Percentiles rank a stretch among this genome's conserved stretches.
Evolutionary conservation across 2,797 vertebrate species (phyloP).

Genomic region (Adrianichthys oophorus): DNA sequence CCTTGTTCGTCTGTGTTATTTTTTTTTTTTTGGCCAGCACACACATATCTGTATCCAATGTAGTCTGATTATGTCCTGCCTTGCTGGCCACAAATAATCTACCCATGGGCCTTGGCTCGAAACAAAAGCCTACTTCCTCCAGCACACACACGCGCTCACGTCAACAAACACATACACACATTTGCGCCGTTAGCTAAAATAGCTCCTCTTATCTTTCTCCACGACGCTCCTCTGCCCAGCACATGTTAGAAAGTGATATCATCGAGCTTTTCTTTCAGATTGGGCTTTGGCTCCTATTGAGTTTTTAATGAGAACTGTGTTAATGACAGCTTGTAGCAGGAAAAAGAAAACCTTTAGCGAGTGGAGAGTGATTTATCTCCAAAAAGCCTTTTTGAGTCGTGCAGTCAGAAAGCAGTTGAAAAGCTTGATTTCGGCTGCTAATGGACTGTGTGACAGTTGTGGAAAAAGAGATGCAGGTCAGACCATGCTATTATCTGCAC

Average conservation of each 20-base stretch:
- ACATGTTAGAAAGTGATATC: slow-evolving; percentile 60
- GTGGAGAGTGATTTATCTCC: no score
- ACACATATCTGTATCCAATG: slow-evolving; percentile 22
- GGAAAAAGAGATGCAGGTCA: background rate
- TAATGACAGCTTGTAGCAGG: background rate
- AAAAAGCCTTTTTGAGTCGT: no score
- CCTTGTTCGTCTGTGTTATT: background rate
- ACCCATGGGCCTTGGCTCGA: slow-evolving; percentile 45
- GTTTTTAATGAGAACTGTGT: background rate
- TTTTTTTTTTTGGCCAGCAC: background rate
- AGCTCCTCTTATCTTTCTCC: slow-evolving; percentile 53
- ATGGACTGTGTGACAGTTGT: background rate
- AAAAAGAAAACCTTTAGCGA: background rate
- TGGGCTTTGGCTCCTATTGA: slow-evolving; percentile 5
- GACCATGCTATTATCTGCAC: background rate
- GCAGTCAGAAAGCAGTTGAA: background rate
- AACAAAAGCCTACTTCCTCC: slow-evolving; percentile 9
- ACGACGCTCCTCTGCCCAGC: slow-evolving; percentile 45
- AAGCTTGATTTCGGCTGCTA: background rate
- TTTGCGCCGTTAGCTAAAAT: slow-evolving; percentile 30
- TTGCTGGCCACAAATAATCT: slow-evolving; percentile 60
- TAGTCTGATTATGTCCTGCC: slow-evolving; percentile 28
- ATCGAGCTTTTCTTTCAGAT: slow-evolving; percentile 57
- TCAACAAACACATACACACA: slow-evolving; percentile 15
- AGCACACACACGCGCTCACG: slow-evolving; percentile 11